Percentiles rank a stretch among this genome's conserved stretches.
Conservation (phyloP, 2,888 invertebrate species). For the Rotaria sp. region DNA sequence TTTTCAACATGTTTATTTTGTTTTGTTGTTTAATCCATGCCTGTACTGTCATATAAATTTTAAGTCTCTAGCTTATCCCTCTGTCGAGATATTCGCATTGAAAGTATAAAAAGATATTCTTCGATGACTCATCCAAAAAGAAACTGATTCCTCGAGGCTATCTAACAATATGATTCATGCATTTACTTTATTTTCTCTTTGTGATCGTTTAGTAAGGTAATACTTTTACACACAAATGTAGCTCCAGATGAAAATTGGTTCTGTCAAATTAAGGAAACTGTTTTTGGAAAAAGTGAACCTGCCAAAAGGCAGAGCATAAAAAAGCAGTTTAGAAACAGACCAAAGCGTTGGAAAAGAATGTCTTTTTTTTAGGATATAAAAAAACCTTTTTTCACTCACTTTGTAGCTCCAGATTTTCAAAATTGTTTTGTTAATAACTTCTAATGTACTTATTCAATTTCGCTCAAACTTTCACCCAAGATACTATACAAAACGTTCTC, state of each 20-base stretch:
- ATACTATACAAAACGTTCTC: neutral
- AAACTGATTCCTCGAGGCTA: neutral
- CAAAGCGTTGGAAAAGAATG: neutral
- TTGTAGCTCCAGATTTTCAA: neutral
- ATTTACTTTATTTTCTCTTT: no score
- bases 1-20: neutral
- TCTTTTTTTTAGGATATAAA: no score
- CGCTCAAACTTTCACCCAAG: neutral
- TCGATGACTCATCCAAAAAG: neutral
- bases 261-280: neutral
- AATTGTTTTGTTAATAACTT: neutral
- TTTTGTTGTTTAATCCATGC: neutral
- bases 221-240: no score
- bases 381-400: no score
- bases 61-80: neutral
- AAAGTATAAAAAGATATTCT: neutral
- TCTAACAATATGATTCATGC: no score
- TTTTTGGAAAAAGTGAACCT: neutral
- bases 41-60: neutral
- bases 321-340: neutral
- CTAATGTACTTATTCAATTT: no score
- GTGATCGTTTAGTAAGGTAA: no score
- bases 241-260: neutral
- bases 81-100: neutral
- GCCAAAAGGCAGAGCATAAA: neutral